Conservation (phyloP, 2,888 invertebrate species). For the Congeria kusceri region DNA sequence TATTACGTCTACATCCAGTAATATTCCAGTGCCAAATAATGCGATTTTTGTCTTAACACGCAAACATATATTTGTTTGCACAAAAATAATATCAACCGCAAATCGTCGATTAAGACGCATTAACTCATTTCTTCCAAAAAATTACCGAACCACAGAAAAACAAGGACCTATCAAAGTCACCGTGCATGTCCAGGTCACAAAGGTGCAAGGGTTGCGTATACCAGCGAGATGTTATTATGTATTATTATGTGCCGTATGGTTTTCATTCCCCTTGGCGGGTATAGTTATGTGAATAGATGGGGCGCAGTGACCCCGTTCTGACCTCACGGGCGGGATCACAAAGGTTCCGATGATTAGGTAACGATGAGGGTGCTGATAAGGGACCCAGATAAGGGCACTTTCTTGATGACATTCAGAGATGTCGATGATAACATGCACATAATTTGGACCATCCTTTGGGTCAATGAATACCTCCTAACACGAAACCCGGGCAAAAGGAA, state of each 20-base stretch:
- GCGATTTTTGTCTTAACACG: too few species aligned
- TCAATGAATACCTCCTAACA: conserved; percentile 56
- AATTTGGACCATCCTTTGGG: conserved; percentile 48
- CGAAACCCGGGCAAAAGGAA: conserved; percentile 33
- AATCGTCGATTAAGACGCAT: too few species aligned
- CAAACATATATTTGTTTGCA: too few species aligned
- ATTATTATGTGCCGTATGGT: conserved; percentile 1
- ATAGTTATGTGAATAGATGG: conserved; percentile 9
- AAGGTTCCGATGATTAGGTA: conserved; percentile 41
- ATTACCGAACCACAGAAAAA: too few species aligned
- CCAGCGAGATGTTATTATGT: neutral
- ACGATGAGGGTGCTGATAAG: conserved; percentile 49
- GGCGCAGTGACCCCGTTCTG: conserved; percentile 48
- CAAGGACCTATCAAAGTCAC: too few species aligned
- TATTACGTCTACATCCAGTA: too few species aligned
- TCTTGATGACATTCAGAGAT: conserved; percentile 52
- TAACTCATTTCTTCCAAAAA: too few species aligned
- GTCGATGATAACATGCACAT: conserved; percentile 43
- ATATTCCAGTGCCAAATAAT: too few species aligned
- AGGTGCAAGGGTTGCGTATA: too few species aligned
- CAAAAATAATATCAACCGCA: too few species aligned
- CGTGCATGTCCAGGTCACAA: too few species aligned
- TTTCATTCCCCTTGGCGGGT: conserved; percentile 10
- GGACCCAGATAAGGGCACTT: conserved; percentile 39
- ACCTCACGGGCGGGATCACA: conserved; percentile 47